These are phyloP conservation scores for Ethmia dodecea DNA, from an alignment of 2,888 invertebrate species.

Conservation along the genomic window DNA sequence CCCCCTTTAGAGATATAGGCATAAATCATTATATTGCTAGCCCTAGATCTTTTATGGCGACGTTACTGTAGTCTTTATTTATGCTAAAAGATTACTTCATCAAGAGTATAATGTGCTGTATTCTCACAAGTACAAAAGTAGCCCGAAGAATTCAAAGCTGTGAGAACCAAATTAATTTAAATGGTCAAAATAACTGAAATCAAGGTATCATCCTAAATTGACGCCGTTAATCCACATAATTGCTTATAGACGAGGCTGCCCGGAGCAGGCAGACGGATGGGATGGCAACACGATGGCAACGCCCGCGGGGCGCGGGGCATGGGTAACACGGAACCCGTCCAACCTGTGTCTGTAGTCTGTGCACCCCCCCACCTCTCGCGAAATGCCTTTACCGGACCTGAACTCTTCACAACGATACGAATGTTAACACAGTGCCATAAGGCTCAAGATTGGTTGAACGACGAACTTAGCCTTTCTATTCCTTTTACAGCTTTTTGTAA, in stretches of 20 bases:
- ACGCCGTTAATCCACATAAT: conserved; percentile 37
- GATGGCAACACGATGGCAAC: conserved; percentile 22
- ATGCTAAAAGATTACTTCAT: no score
- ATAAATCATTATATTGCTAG: no score
- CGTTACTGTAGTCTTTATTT: no score
- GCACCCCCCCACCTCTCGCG: conserved; percentile 52
- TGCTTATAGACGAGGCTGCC: conserved; percentile 35
- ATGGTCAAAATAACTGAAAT: background rate
- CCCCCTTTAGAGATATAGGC: no score
- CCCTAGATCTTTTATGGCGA: no score
- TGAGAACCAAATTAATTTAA: background rate
- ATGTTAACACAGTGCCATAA: background rate
- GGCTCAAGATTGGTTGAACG: background rate
- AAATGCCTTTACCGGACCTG: conserved; percentile 42
- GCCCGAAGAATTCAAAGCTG: no score
- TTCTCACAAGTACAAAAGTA: no score
- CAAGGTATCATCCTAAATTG: conserved; percentile 10
- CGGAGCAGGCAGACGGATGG: conserved; percentile 39
- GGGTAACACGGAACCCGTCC: conserved; percentile 74
- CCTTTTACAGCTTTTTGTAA: background rate
- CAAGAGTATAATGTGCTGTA: no score
- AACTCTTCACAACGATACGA: background rate
- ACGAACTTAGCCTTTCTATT: background rate
- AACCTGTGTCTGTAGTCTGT: conserved; percentile 58
- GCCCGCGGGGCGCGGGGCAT: conserved; percentile 31